phyloP scores from a whole-genome alignment of 1,140 invertebrate species.

The Leguminivora glycinivorella region DNA sequence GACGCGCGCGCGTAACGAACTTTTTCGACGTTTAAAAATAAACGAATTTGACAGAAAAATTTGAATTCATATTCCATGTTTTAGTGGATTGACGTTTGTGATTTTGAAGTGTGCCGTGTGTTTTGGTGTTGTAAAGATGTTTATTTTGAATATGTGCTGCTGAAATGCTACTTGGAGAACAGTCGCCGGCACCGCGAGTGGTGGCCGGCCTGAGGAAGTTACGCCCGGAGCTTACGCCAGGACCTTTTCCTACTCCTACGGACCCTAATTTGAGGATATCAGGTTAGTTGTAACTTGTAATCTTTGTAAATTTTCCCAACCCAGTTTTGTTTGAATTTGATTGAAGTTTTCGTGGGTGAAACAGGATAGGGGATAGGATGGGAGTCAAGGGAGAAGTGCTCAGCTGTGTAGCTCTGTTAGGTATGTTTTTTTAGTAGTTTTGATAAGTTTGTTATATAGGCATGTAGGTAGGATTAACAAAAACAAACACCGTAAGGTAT shows the following conservation, averaged over 20 bases:
- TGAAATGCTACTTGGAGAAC: slow-evolving; percentile 74
- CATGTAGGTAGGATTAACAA: too few species aligned
- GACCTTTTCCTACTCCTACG: slow-evolving; percentile 63
- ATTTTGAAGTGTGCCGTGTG: slow-evolving; percentile 53
- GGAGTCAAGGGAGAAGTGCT: too few species aligned
- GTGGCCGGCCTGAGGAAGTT: slow-evolving; percentile 74
- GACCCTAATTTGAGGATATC: slow-evolving; percentile 73
- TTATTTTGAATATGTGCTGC: slow-evolving; percentile 44
- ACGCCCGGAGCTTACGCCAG: slow-evolving; percentile 68
- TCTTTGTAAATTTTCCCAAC: not conserved
- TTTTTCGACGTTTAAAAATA: slow-evolving; percentile 65
- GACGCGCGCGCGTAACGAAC: slow-evolving; percentile 64
- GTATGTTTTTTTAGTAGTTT: too few species aligned
- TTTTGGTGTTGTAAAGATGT: slow-evolving; percentile 48
- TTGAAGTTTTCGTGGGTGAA: too few species aligned
- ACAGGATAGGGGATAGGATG: too few species aligned
- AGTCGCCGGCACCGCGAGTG: slow-evolving; percentile 73
- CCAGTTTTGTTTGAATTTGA: too few species aligned
- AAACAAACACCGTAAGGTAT: too few species aligned
- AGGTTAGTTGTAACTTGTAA: slow-evolving; percentile 43
- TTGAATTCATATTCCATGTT: slow-evolving; percentile 5
- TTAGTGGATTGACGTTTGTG: slow-evolving; percentile 35
- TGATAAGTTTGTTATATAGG: too few species aligned
- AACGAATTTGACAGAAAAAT: slow-evolving; percentile 51
- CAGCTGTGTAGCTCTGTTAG: too few species aligned